A percentile compares a stretch with the other conserved stretches of the same genome.
phyloP scores from a whole-genome alignment of 1,140 invertebrate genomes.

The Marisa cornuarietis region DNA sequence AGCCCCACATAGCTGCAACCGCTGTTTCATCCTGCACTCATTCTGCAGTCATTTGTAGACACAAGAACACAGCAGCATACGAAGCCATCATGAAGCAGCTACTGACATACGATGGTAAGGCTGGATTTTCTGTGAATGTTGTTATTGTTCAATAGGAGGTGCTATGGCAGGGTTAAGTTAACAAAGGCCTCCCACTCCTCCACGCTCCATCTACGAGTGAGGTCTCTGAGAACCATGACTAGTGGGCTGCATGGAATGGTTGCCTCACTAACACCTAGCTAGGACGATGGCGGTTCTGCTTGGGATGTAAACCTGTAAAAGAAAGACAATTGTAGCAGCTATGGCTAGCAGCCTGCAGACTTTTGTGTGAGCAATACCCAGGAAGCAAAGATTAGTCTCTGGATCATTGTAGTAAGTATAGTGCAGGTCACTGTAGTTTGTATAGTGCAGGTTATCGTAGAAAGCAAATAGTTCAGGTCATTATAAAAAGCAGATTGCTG shows the following conservation, averaged over 20 bases:
- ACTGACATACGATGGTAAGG: neutral
- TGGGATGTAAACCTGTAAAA: constrained; percentile 72
- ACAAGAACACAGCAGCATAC: neutral
- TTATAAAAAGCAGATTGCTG: neutral
- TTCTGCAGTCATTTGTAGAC: neutral
- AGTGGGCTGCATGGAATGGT: neutral
- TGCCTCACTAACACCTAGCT: constrained; percentile 64
- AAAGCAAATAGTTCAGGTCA: neutral
- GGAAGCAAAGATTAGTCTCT: no score
- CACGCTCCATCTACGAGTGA: neutral
- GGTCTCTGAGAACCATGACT: neutral
- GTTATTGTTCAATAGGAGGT: neutral
- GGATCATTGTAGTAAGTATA: neutral
- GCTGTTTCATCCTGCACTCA: neutral
- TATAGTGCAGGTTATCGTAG: neutral
- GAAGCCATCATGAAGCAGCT: neutral
- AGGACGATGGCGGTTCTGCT: constrained; percentile 75
- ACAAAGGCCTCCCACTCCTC: neutral
- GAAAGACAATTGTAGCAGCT: neutral
- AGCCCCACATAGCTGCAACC: neutral
- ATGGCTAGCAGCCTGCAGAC: neutral
- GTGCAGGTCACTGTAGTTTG: neutral
- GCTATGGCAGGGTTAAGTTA: neutral
- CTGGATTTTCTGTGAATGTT: no score
- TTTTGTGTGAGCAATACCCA: neutral